Evolutionary conservation across 1,140 invertebrate species (phyloP), one percentile per base, ranked within the genome.

Genomic region (Bombus pyrosoma): DNA sequence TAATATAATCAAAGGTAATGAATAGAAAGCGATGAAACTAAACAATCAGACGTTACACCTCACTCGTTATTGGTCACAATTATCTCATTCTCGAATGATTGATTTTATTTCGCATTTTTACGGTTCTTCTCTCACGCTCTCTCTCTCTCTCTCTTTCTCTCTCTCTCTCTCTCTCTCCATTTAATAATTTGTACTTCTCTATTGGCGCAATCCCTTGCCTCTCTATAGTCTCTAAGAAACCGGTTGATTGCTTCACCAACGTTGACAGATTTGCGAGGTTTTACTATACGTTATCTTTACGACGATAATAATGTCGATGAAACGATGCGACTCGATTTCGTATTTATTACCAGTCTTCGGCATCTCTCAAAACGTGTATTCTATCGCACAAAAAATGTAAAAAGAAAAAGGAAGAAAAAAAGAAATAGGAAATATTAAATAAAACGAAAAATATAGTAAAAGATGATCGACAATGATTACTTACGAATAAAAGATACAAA

Each of bases 141-240:
- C 69, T 57, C 57, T 69, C 43, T 73, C 59, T 82, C 79, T 78
- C 66, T 64, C 57, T 66, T 34, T 28, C 59, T 57, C 79, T 53
- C 47, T 34, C 75, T 75, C 41, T 72, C 43, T 74, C 69, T 83
- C 71, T 87, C 74, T 87, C 83, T 77, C 88, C 75, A 86, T 89
- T 62, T 90, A 87, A 87, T 92, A 92, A 92, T 92, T 92, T 92
- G 92, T 92, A 92, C 92, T 92, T 92, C 92, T 91, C 92, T 91
- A 90, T 91, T 92, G 91, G 91, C 83, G 90, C 91, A 91, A 92
- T 92, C 90, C 85, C 85, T 86, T 89, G 91, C 88, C 85, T 87
- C 87, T 86, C 79, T 87, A 62, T 62, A 88, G 76, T 81, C 88
- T 88, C 86, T 88, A 92, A 86, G 91, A 91, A 91, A 90, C 86